Evolutionary conservation across 2,113 vertebrate species (phyloP), one percentile per base, ranked within the genome.

Genomic region (Misgurnus mizolepis): DNA sequence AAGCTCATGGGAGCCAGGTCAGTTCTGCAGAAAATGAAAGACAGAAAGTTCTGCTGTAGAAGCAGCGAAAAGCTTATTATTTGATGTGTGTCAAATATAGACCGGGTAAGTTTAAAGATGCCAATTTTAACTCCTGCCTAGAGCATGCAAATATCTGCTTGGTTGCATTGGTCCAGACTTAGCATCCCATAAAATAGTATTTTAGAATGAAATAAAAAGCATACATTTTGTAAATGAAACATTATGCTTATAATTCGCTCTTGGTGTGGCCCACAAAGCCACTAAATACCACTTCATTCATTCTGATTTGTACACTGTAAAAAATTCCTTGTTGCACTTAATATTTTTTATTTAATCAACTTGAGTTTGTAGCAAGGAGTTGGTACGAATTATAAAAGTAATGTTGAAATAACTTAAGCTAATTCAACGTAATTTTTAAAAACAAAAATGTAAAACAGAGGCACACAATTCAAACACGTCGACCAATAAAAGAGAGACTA

Each of bases 251-350:
- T 47, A 47, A 22, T 22, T 14, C 14, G 50, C 34, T 17, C 7
- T 50, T 17, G 49, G 7, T 34, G 27, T 78, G 67, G 78, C 69
- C 50, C 74, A 71, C 73, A 81, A 81, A 85, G 69, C 81, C 72
- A 17, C 27, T 60, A 78, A 75, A 83, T 74, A 80, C 81, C 76
- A 79, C 71, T 76, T 76, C 55, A 79, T 76, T 70, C 83, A 78
- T n/a, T 65, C 68, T 47, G 62, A n/a, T 62, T 34, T 34, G 27
- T 34, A 34, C 27, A 34, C 27, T 34, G 27, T 3, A 34, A 34
- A 22, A 34, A 34, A 34, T 34, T 34, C 27, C 27, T 34, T 34
- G 27, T 34, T 34, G 27, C 27, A 34, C 1, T 34, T 34, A 34
- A 34, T 34, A 34, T 34, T 34, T 34, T 34, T 34, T 34, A 34